These are phyloP conservation scores for Bursaphelenchus mucronatus DNA, from an alignment of 1,140 invertebrate species.

Conservation along the genomic window DNA sequence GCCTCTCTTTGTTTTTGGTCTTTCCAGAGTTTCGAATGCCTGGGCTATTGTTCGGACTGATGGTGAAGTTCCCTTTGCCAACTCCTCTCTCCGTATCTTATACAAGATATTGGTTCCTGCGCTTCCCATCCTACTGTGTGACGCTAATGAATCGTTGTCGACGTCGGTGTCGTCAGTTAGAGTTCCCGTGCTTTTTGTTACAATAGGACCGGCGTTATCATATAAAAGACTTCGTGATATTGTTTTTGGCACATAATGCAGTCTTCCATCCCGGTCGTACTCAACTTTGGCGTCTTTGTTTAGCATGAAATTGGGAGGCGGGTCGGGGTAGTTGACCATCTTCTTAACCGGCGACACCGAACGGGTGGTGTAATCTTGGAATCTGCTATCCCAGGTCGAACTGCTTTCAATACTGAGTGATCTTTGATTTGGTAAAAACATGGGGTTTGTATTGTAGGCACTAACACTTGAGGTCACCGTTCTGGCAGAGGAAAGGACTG, in stretches of 20 bases:
- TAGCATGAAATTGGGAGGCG: conserved; percentile 38
- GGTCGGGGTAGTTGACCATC: conserved; percentile 34
- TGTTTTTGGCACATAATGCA: conserved; percentile 44
- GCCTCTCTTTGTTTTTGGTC: conserved; percentile 34
- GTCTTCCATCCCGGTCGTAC: conserved; percentile 46
- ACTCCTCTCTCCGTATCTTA: conserved; percentile 56
- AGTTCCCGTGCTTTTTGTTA: conserved; percentile 40
- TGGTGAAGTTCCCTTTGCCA: conserved; percentile 51
- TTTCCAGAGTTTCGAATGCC: conserved; percentile 53
- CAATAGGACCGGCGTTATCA: conserved; percentile 17
- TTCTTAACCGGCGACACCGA: conserved; percentile 50
- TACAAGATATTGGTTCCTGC: conserved; percentile 59
- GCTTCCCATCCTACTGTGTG: conserved; percentile 28
- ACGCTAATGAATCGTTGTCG: conserved; percentile 17
- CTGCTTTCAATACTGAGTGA: conserved; percentile 46
- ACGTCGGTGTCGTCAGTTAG: conserved; percentile 32
- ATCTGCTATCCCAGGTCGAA: conserved; percentile 46
- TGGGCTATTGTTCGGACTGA: conserved; percentile 52
- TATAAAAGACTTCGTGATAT: conserved; percentile 35
- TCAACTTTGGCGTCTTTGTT: conserved; percentile 38
- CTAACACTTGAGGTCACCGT: conserved; percentile 9
- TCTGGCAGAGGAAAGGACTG: background rate
- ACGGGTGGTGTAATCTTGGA: conserved; percentile 41
- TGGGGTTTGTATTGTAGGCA: conserved; percentile 14
- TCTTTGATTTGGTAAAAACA: conserved; percentile 28